Evolutionary conservation across 1,140 invertebrate genomes (phyloP).

Genomic region (Diprion similis): DNA sequence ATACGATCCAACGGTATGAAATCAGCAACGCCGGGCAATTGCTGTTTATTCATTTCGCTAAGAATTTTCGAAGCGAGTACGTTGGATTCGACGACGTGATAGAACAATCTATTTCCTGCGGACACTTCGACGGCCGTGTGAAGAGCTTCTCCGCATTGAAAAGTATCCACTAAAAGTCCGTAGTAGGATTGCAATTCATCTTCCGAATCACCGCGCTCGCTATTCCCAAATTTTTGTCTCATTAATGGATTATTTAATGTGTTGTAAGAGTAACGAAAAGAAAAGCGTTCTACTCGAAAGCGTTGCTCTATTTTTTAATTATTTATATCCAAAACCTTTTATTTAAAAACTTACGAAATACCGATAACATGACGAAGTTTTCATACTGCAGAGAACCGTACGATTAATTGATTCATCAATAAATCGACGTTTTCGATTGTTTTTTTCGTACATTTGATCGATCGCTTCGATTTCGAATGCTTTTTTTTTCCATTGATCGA

Average conservation of each 20-base stretch:
- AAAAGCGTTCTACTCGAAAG: not conserved
- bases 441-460: no score
- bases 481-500: no score
- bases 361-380: no score
- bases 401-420: no score
- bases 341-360: no score
- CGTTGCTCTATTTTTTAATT: not conserved
- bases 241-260: not conserved
- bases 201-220: slow-evolving; percentile 81
- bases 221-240: slow-evolving; percentile 56
- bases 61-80: slow-evolving; percentile 96
- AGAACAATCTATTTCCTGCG: slow-evolving; percentile 95
- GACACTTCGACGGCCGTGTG: slow-evolving; percentile 99
- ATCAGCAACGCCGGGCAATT: slow-evolving; percentile 96
- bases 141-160: slow-evolving; percentile 96
- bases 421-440: no score
- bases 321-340: no score
- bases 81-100: slow-evolving; percentile 98
- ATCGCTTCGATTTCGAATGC: no score
- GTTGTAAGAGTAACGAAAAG: no score
- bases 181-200: slow-evolving; percentile 78
- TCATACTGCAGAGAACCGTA: no score
- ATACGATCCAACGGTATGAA: slow-evolving; percentile 98
- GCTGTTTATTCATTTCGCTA: slow-evolving; percentile 97
- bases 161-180: slow-evolving; percentile 97